These are phyloP conservation scores for Cryptoprocta ferox DNA, from an alignment of 2,797 vertebrate genomes.

Conservation along the genomic window DNA sequence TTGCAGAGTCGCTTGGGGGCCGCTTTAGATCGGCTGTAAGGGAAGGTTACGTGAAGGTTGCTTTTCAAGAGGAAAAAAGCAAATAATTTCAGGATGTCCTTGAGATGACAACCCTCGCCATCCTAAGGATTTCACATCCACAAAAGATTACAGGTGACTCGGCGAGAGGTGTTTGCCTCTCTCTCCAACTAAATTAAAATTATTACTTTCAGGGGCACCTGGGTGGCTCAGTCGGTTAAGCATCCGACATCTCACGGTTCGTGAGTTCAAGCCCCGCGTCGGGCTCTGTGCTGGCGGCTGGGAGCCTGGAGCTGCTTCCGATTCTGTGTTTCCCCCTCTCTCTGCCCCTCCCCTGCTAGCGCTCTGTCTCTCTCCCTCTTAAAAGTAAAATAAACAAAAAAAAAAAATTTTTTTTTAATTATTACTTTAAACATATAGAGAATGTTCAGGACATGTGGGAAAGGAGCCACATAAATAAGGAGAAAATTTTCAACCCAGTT, in stretches of 20 bases:
- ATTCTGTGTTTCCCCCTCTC: too few relatives aligned
- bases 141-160: neutral
- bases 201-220: neutral
- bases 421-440: neutral
- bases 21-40: neutral
- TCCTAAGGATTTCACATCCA: neutral
- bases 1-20: neutral
- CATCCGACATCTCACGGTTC: too few relatives aligned
- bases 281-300: too few relatives aligned
- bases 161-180: neutral
- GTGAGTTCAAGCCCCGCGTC: too few relatives aligned
- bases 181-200: constrained; percentile 21
- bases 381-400: too few relatives aligned
- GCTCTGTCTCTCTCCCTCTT: too few relatives aligned
- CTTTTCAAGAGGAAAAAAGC: constrained; percentile 21
- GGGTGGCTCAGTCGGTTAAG: too few relatives aligned
- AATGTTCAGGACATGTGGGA: neutral
- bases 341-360: too few relatives aligned
- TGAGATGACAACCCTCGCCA: neutral
- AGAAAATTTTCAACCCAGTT: neutral
- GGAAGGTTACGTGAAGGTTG: neutral
- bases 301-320: too few relatives aligned
- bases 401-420: neutral
- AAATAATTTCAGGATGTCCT: neutral
- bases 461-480: neutral